phyloP scores from a whole-genome alignment of 2,888 invertebrate species.

The Cephus sareptanus region DNA sequence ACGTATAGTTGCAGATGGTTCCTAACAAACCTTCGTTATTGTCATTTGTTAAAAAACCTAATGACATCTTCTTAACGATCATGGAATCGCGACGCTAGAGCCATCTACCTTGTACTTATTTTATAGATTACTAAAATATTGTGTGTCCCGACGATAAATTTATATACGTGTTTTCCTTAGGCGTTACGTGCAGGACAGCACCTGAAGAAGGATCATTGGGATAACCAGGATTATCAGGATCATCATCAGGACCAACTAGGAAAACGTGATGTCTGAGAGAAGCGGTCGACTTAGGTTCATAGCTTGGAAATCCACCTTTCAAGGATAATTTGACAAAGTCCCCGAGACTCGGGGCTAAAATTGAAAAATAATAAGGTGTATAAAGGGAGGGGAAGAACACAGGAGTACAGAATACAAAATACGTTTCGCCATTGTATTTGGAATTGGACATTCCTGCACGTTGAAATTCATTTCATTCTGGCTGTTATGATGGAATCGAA shows the following conservation, averaged over 20 bases:
- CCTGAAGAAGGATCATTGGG: background rate
- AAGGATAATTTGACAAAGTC: background rate
- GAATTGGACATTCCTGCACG: background rate
- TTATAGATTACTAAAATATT: background rate
- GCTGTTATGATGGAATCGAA: background rate
- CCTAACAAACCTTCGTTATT: no score
- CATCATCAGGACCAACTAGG: background rate
- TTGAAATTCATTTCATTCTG: background rate
- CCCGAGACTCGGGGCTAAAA: background rate
- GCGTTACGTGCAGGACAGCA: background rate
- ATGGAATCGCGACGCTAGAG: no score
- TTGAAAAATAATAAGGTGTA: no score
- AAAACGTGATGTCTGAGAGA: background rate
- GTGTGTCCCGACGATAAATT: background rate
- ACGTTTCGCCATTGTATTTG: background rate
- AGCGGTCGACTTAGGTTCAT: background rate
- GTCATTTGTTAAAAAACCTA: no score
- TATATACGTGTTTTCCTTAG: background rate
- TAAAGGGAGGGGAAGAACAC: background rate
- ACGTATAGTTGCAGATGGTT: no score
- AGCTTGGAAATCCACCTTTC: background rate
- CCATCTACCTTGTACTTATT: no score
- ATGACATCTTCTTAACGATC: no score
- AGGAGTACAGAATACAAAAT: background rate
- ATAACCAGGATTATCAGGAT: background rate